Percentiles rank a stretch among this genome's conserved stretches.
phyloP scores from a whole-genome alignment of 2,113 vertebrate genomes.

The Tamias sibiricus region DNA sequence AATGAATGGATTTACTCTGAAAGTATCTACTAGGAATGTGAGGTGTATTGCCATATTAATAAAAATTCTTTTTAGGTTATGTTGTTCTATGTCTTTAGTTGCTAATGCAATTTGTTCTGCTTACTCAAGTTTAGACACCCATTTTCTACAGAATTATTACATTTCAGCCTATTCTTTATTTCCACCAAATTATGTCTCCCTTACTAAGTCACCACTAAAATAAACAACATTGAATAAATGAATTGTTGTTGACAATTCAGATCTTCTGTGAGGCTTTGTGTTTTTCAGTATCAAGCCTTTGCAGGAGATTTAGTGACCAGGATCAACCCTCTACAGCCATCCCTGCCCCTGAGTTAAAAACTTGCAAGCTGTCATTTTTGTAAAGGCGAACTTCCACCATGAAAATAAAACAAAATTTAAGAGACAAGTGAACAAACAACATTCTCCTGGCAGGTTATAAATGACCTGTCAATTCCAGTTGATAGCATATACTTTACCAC shows the following conservation, averaged over 20 bases:
- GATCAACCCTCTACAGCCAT: background rate
- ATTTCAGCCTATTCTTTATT: constrained; percentile 25
- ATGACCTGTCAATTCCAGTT: background rate
- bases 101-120: background rate
- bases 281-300: background rate
- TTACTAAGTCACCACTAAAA: constrained; percentile 66
- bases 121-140: constrained; percentile 42
- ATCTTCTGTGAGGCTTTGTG: background rate
- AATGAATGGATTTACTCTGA: background rate
- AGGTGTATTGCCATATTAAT: background rate
- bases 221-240: constrained; percentile 59
- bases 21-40: background rate
- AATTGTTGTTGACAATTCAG: constrained; percentile 20
- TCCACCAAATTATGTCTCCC: constrained; percentile 64
- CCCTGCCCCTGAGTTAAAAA: background rate
- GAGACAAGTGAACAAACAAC: background rate
- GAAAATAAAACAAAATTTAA: background rate
- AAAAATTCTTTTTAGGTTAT: constrained; percentile 50
- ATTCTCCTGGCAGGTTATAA: background rate
- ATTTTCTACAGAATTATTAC: constrained; percentile 64
- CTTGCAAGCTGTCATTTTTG: background rate
- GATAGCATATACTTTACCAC: background rate
- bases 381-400: background rate
- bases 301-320: background rate
- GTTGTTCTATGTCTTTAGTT: constrained; percentile 19